These are phyloP conservation scores for Brachystomella parvula DNA, from an alignment of 1,140 invertebrate genomes.

Conservation along the genomic window DNA sequence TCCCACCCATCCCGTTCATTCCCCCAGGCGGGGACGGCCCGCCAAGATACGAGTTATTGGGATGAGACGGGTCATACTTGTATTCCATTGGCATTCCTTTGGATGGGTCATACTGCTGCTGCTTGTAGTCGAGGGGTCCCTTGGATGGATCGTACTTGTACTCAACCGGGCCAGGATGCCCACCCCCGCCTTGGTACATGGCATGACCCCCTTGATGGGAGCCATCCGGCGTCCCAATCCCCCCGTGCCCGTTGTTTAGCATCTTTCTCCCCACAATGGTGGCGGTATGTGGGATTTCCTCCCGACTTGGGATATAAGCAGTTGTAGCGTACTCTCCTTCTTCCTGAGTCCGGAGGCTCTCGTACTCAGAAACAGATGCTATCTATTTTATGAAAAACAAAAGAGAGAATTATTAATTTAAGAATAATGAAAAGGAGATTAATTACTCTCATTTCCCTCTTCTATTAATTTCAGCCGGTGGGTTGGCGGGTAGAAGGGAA, in stretches of 20 bases:
- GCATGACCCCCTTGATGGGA: slow-evolving; percentile 10
- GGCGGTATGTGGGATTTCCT: background rate
- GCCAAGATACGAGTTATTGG: slow-evolving; percentile 23
- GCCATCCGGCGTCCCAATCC: slow-evolving; percentile 18
- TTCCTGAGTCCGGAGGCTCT: background rate
- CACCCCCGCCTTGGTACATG: slow-evolving; percentile 13
- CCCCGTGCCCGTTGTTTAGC: slow-evolving; percentile 9
- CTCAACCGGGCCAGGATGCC: slow-evolving; percentile 11
- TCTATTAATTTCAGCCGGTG: no score
- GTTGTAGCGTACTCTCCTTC: background rate
- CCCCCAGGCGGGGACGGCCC: slow-evolving; percentile 16
- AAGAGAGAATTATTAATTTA: background rate
- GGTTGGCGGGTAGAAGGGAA: no score
- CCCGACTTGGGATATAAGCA: background rate
- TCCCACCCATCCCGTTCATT: slow-evolving; percentile 30
- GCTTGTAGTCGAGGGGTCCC: background rate
- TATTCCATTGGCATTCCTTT: background rate
- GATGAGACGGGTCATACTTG: slow-evolving; percentile 2
- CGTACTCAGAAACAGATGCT: background rate
- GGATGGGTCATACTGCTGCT: background rate
- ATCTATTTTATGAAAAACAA: background rate
- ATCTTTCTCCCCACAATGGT: slow-evolving; percentile 5
- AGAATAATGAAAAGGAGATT: background rate
- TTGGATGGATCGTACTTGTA: background rate
- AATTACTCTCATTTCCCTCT: background rate